phyloP scores from a whole-genome alignment of 2,113 vertebrate species.

The Carlito syrichta region DNA sequence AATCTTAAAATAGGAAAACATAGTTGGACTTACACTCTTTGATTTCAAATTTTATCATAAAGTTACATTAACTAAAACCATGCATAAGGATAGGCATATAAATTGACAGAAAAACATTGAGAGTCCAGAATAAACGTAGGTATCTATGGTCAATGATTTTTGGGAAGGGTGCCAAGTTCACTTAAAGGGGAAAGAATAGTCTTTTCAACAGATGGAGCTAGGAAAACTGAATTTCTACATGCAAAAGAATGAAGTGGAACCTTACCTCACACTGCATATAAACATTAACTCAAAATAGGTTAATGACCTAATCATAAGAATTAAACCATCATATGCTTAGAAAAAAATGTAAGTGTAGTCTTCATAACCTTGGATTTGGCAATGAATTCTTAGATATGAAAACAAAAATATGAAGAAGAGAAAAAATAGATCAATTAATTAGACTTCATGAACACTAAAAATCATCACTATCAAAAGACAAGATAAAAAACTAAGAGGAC shows the following conservation, averaged over 20 bases:
- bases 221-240: not conserved
- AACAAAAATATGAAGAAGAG: not conserved
- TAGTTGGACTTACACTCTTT: not conserved
- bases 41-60: not conserved
- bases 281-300: not conserved
- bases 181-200: not conserved
- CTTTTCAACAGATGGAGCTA: not conserved
- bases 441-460: not conserved
- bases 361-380: not conserved
- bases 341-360: not conserved
- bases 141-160: not conserved
- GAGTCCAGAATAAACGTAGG: not conserved
- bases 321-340: not conserved
- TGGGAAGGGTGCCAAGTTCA: not conserved
- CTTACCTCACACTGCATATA: not conserved
- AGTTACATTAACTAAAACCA: not conserved
- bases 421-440: not conserved
- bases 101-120: not conserved
- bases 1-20: not conserved
- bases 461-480: not conserved
- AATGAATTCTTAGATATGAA: not conserved
- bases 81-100: not conserved
- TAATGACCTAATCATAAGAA: not conserved
- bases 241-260: not conserved
- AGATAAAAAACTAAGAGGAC: not conserved